Evolutionary conservation across 2,113 vertebrate species (phyloP).

Genomic region (Urocynchramus pylzowi): DNA sequence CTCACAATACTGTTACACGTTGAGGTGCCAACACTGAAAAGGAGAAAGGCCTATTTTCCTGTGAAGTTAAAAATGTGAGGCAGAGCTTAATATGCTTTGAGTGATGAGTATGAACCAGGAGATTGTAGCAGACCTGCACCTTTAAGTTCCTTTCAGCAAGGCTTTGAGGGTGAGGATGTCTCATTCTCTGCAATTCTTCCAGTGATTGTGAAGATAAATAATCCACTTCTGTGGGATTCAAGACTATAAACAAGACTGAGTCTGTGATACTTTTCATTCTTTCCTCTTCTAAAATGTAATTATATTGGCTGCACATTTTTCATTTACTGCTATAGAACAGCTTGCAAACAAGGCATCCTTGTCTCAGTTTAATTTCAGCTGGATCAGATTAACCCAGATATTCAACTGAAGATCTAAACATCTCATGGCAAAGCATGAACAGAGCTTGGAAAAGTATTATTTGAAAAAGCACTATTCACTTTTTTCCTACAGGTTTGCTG

Average conservation of each 20-base stretch:
- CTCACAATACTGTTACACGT: background rate
- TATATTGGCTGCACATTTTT: background rate
- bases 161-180: background rate
- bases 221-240: background rate
- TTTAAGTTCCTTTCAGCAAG: background rate
- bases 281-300: background rate
- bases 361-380: background rate
- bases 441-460: background rate
- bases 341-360: background rate
- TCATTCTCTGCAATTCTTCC: background rate
- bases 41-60: background rate
- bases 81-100: background rate
- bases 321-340: background rate
- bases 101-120: background rate
- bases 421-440: background rate
- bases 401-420: background rate
- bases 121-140: background rate
- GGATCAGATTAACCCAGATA: background rate
- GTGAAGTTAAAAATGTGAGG: background rate
- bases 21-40: background rate
- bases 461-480: background rate
- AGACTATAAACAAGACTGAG: background rate
- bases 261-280: background rate
- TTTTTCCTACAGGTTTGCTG: background rate
- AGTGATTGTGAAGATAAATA: background rate